phyloP scores from a whole-genome alignment of 2,113 vertebrate species.

The Acanthisitta chloris region DNA sequence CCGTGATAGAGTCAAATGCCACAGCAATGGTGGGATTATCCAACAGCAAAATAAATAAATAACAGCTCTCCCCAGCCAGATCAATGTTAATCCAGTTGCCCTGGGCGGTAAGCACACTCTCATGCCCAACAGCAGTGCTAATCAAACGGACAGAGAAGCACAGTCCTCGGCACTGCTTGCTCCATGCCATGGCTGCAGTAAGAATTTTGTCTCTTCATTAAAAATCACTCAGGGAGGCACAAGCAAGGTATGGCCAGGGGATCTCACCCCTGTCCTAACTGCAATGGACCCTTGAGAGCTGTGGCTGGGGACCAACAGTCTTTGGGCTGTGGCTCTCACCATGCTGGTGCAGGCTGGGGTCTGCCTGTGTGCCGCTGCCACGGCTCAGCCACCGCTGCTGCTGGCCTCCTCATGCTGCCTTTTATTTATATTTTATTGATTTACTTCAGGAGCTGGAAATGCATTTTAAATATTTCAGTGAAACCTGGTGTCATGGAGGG shows the following conservation, averaged over 20 bases:
- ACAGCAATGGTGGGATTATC: conserved; percentile 41
- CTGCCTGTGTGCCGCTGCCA: neutral
- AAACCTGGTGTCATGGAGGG: neutral
- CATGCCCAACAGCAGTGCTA: neutral
- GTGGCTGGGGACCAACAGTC: neutral
- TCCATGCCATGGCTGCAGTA: accelerated
- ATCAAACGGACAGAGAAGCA: neutral
- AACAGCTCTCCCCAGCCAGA: conserved; percentile 23
- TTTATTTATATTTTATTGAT: conserved; percentile 55
- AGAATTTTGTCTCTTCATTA: neutral
- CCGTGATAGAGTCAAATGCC: neutral
- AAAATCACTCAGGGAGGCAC: neutral
- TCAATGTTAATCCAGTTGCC: conserved; percentile 45
- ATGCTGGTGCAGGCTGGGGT: accelerated
- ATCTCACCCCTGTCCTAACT: neutral
- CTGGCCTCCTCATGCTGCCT: neutral
- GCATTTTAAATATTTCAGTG: conserved; percentile 28
- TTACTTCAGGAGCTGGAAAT: neutral
- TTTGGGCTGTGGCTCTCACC: neutral
- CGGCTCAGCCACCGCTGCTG: neutral
- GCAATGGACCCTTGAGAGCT: accelerated
- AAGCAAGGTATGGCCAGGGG: neutral
- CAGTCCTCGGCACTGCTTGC: accelerated
- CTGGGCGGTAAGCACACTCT: neutral
- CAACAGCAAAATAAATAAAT: conserved; percentile 44